phyloP scores from a whole-genome alignment of 37 sponge, comb jelly and placozoan species.

The Beroe forskalii region DNA sequence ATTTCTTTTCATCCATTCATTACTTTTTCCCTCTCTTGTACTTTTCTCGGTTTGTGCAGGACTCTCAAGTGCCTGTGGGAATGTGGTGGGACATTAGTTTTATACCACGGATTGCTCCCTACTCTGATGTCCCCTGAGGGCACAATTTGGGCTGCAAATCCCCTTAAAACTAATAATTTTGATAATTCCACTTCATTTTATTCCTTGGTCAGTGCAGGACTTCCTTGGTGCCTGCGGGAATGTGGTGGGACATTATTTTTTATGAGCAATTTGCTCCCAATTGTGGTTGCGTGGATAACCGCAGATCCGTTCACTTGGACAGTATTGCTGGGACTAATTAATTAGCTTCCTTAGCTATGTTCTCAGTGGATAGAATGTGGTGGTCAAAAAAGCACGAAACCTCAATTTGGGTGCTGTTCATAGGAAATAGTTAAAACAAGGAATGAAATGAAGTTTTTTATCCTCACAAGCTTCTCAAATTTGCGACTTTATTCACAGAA shows the following conservation, averaged over 20 bases:
- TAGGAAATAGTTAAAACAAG: no score
- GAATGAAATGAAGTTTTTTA: no score
- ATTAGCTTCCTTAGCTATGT: no score
- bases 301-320: no score
- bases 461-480: no score
- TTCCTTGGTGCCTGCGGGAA: constrained; percentile 3
- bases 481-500: no score
- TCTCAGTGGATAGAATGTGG: no score
- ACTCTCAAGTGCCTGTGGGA: constrained; percentile 12
- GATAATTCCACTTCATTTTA: background rate
- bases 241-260: constrained; percentile 39
- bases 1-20: background rate
- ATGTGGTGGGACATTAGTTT: constrained; percentile 45
- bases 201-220: constrained; percentile 10
- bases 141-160: background rate
- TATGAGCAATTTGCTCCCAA: constrained; percentile 13
- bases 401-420: no score
- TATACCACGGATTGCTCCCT: constrained; percentile 12
- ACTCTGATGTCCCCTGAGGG: background rate
- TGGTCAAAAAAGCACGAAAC: no score
- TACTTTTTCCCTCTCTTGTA: background rate
- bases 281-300: no score
- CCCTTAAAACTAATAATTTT: background rate
- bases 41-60: constrained; percentile 17
- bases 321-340: no score